Percentiles rank a stretch among this genome's conserved stretches.
Conservation (phyloP, 2,888 invertebrate species). For the Neoaliturus tenellus region DNA sequence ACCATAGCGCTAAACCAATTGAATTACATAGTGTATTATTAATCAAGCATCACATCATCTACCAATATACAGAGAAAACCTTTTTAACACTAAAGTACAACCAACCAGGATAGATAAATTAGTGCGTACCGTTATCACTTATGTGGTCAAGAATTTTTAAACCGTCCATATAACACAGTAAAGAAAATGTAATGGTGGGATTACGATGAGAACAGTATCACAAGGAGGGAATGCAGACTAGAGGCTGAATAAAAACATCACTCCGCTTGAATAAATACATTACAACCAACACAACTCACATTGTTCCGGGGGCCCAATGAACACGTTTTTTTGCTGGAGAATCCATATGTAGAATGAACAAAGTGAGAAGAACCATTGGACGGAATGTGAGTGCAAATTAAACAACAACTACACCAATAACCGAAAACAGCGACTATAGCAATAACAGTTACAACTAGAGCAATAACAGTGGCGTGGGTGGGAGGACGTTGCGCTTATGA, state of each 20-base stretch:
- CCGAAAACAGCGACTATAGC: not conserved
- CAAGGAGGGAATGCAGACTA: too few species aligned
- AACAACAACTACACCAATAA: not conserved
- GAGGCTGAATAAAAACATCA: too few species aligned
- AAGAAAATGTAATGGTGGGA: too few species aligned
- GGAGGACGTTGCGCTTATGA: not conserved
- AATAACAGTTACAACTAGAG: not conserved
- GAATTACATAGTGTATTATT: too few species aligned
- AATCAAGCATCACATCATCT: too few species aligned
- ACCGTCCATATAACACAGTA: too few species aligned
- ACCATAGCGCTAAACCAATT: too few species aligned
- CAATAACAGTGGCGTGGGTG: not conserved
- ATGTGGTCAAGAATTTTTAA: too few species aligned
- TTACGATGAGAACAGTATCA: too few species aligned
- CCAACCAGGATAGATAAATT: too few species aligned
- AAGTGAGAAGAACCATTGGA: constrained; percentile 19
- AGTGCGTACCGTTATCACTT: too few species aligned
- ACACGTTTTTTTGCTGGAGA: constrained; percentile 45
- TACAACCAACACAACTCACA: constrained; percentile 3
- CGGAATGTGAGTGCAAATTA: not conserved
- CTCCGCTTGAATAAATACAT: not conserved
- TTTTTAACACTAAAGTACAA: not conserved
- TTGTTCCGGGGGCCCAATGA: constrained; percentile 3
- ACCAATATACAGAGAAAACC: not conserved
- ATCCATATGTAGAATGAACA: not conserved